phyloP scores from a whole-genome alignment of 2,797 vertebrate genomes.

The Ambastaia sidthimunki region DNA sequence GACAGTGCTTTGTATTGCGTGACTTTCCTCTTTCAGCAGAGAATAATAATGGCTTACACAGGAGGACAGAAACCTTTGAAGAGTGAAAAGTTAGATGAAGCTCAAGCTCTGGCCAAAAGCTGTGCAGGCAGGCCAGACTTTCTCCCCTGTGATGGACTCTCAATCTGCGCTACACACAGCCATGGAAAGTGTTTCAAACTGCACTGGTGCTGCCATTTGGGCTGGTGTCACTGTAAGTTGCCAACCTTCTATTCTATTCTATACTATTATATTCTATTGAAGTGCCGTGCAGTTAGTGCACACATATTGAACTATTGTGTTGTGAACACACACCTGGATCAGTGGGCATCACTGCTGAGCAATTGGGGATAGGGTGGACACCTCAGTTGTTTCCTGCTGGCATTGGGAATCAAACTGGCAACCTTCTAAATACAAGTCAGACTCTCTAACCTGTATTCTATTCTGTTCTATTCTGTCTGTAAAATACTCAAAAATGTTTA shows the following conservation, averaged over 20 bases:
- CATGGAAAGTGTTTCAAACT: constrained; percentile 99
- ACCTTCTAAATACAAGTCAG: too few species aligned
- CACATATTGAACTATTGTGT: too few species aligned
- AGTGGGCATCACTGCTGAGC: too few species aligned
- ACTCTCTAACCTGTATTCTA: background rate
- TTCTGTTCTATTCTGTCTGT: background rate
- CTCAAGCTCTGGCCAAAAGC: constrained; percentile 94
- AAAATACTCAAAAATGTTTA: background rate
- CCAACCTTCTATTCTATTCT: background rate
- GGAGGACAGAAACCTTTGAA: constrained; percentile 82
- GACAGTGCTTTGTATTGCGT: constrained; percentile 32
- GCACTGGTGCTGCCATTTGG: constrained; percentile 99
- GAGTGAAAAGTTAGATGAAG: constrained; percentile 97
- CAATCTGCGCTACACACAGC: constrained; percentile 97
- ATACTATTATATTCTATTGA: too few species aligned
- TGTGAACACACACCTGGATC: too few species aligned
- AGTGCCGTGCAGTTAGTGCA: too few species aligned
- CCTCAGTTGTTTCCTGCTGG: too few species aligned
- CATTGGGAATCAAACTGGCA: too few species aligned
- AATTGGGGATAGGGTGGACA: too few species aligned
- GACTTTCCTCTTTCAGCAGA: constrained; percentile 56
- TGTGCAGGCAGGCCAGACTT: constrained; percentile 98
- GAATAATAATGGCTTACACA: constrained; percentile 73
- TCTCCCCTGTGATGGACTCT: constrained; percentile 95
- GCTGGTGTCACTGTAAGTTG: constrained; percentile 99